Conservation (phyloP, 2,113 vertebrate species). For the Marcusenius ussheri region DNA sequence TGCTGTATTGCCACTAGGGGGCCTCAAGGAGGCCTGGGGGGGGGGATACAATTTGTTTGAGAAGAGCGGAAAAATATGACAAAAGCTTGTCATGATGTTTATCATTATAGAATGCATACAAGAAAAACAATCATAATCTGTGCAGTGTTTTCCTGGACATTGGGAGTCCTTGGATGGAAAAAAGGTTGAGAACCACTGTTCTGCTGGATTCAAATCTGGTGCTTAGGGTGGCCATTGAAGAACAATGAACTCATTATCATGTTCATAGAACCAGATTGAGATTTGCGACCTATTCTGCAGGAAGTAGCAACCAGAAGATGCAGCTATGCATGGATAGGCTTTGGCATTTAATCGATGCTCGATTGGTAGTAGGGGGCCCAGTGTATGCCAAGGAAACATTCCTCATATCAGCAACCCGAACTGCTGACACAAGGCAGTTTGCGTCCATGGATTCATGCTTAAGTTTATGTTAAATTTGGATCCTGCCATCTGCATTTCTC, state of each 20-base stretch:
- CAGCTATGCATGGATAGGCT: background rate
- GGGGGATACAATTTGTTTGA: background rate
- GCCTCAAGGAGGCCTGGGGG: no score
- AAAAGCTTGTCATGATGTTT: background rate
- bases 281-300: background rate
- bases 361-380: background rate
- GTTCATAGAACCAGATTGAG: background rate
- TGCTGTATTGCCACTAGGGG: background rate
- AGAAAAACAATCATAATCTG: no score
- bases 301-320: background rate
- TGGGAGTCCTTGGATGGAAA: background rate
- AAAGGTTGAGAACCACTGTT: background rate
- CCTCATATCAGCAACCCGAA: background rate
- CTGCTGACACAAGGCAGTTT: background rate
- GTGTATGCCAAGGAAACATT: background rate
- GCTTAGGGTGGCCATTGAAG: background rate
- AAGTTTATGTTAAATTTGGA: background rate
- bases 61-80: background rate
- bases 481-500: background rate
- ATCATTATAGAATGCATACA: background rate
- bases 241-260: background rate
- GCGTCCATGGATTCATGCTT: background rate
- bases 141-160: background rate
- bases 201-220: background rate
- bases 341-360: background rate